phyloP scores from a whole-genome alignment of 2,113 vertebrate species.

The cat (Felis catus) region F.catus_Fca126_mat1.0 CM031419.1:35419001-35419500 shows the following conservation, averaged over 20 bases:
- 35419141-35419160: slow-evolving; percentile 32
- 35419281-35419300: slow-evolving; percentile 18
- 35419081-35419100: neutral
- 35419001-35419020: neutral
- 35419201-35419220: slow-evolving; percentile 1
- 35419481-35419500: too few species aligned
- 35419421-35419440: neutral
- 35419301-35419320: neutral
- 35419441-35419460: too few species aligned
- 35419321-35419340: neutral
- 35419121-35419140: slow-evolving; percentile 7
- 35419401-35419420: slow-evolving; percentile 31
- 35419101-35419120: slow-evolving; percentile 1
- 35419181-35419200: neutral
- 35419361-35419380: neutral
- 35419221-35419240: neutral
- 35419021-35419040: neutral
- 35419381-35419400: neutral
- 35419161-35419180: neutral
- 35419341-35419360: neutral
- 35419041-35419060: neutral
- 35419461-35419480: too few species aligned
- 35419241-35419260: neutral
- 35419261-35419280: neutral
- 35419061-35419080: neutral